Evolutionary conservation across 1,140 invertebrate species (phyloP), one percentile per base, ranked within the genome.

Genomic region (Coboldia fuscipes): DNA sequence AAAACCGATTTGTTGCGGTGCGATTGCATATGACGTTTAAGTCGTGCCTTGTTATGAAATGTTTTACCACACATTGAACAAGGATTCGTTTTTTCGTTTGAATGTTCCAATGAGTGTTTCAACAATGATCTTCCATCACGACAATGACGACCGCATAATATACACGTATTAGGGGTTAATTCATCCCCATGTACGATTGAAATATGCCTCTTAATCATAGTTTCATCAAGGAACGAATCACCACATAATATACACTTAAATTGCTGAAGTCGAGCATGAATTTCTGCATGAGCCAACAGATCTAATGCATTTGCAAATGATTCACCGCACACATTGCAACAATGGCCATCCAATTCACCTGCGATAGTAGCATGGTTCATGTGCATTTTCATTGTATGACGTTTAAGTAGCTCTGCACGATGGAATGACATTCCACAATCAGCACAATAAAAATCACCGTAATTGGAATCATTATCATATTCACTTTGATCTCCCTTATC

Each of bases 341-440:
- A 40, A 36, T 54, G 51, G 39, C 48, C 48, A 20, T 47, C 54
- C 19, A 46, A 46, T n/a, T 44, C 42, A 3, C 50, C 52, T 21
- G 41, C 46, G 4, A 41, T 37, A 34, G 27, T 44, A 21, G 52
- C 45, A 23, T 49, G 10, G 40, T 33, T 14, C 20, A 22, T 29
- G 27, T 24, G 30, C 28, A 34, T 46, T 37, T 60, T 59, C 10
- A 52, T 69, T 36, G 61, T 63, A 46, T 82, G 78, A 10, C 75
- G 59, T 27, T 71, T 66, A 24, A 82, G 55, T 34, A 79, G 56
- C 48, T 82, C 77, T 34, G 74, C 61, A 26, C 77, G 60, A 43
- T 78, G 70, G 55, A 81, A 82, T 4, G 69, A 68, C 30, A 75
- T 66, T 21, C 74, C 75, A 42, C 79, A 83, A 27, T 70, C 71